A percentile compares a stretch with the other conserved stretches of the same genome.
These are phyloP conservation scores for Mayetiola destructor DNA, from an alignment of 2,888 invertebrate genomes.

Conservation along the genomic window DNA sequence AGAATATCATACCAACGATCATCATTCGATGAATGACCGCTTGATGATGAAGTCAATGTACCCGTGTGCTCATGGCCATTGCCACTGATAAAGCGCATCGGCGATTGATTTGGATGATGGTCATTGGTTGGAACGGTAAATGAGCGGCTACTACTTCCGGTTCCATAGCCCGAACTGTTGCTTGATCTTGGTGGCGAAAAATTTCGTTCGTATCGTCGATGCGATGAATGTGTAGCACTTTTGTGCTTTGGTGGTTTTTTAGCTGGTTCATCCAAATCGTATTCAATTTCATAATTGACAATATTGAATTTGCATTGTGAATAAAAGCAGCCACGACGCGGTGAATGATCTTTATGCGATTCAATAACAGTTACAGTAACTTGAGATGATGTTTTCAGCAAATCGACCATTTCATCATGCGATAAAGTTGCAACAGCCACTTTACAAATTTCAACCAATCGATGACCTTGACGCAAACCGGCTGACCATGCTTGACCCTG, in stretches of 20 bases:
- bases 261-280: slow-evolving; percentile 42
- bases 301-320: slow-evolving; percentile 50
- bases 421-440: slow-evolving; percentile 77
- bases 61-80: slow-evolving; percentile 29
- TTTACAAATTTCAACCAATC: slow-evolving; percentile 82
- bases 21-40: slow-evolving; percentile 46
- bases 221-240: slow-evolving; percentile 33
- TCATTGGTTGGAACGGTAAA: slow-evolving; percentile 27
- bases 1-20: slow-evolving; percentile 49
- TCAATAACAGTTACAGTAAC: slow-evolving; percentile 74
- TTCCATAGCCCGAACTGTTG: slow-evolving; percentile 73
- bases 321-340: slow-evolving; percentile 50
- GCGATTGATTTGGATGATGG: slow-evolving; percentile 3
- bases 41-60: slow-evolving; percentile 46
- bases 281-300: slow-evolving; percentile 47
- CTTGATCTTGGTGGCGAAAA: slow-evolving; percentile 64
- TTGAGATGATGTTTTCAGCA: slow-evolving; percentile 74
- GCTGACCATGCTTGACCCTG: slow-evolving; percentile 44
- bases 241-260: slow-evolving; percentile 21
- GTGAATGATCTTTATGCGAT: slow-evolving; percentile 50
- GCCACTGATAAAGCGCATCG: background rate
- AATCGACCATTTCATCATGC: slow-evolving; percentile 85
- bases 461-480: slow-evolving; percentile 77
- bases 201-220: slow-evolving; percentile 57
- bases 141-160: slow-evolving; percentile 43